Evolutionary conservation across 37 sponge, comb jelly and placozoan species (phyloP).

Genomic region (Dysidea cf. avara): DNA sequence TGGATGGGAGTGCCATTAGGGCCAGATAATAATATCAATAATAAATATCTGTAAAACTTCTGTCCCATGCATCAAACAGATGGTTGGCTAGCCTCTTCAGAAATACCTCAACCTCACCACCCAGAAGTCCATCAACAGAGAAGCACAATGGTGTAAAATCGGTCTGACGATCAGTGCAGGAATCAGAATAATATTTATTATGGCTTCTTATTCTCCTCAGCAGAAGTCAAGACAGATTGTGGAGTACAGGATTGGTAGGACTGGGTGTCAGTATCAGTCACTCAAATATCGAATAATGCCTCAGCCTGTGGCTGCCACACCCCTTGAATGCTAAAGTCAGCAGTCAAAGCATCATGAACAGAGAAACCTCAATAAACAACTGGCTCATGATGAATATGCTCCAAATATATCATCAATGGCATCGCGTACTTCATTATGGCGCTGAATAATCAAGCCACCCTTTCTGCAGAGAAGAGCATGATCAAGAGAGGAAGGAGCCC

Average conservation of each 20-base stretch:
- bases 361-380: slow-evolving; percentile 10
- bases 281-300: slow-evolving; percentile 57
- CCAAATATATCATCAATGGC: slow-evolving; percentile 26
- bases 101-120: no score
- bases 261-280: slow-evolving; percentile 47
- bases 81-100: no score
- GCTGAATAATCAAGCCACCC: slow-evolving; percentile 27
- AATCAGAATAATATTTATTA: no score
- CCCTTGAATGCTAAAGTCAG: slow-evolving; percentile 37
- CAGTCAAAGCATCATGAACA: slow-evolving; percentile 3
- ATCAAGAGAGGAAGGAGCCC: slow-evolving; percentile 17
- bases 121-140: no score
- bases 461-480: slow-evolving; percentile 47
- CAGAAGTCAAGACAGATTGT: slow-evolving; percentile 15
- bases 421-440: slow-evolving; percentile 50
- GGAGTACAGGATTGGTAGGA: slow-evolving; percentile 3
- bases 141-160: no score
- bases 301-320: slow-evolving; percentile 46
- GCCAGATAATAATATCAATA: no score
- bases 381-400: slow-evolving; percentile 30
- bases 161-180: no score
- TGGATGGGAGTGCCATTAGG: no score
- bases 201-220: slow-evolving; percentile 38
- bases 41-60: no score
- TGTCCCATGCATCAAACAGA: no score